Conservation (phyloP, 2,888 invertebrate genomes). For the Seira musarum region DNA sequence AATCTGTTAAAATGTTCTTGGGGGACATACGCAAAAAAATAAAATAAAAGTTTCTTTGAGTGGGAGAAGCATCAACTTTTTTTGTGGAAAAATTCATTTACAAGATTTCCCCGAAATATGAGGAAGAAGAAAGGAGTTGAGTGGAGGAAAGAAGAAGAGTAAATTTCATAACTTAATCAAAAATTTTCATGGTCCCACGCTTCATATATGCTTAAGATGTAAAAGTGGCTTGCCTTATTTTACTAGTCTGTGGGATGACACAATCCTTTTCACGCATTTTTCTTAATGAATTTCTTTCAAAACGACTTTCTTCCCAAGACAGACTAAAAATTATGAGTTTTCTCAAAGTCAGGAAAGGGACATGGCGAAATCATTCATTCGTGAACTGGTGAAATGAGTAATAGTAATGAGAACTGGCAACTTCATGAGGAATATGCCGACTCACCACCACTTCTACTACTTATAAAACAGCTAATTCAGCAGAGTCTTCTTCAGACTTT, state of each 20-base stretch:
- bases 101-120: no score
- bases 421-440: slow-evolving; percentile 22
- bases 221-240: slow-evolving; percentile 12
- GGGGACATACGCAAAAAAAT: no score
- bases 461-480: slow-evolving; percentile 38
- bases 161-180: slow-evolving; percentile 30
- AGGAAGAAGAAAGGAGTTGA: no score
- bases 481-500: slow-evolving; percentile 33
- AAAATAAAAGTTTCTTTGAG: no score
- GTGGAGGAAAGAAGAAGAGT: neutral
- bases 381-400: slow-evolving; percentile 35
- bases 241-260: neutral
- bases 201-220: slow-evolving; percentile 9
- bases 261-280: no score
- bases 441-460: slow-evolving; percentile 17
- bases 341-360: slow-evolving; percentile 24
- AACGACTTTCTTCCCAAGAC: no score
- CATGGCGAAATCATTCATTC: slow-evolving; percentile 40
- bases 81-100: no score
- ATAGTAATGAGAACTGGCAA: slow-evolving; percentile 14
- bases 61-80: no score
- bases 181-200: slow-evolving; percentile 41
- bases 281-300: no score
- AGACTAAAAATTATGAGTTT: neutral
- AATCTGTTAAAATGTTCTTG: no score